These are phyloP conservation scores for Pseudanteris insignis DNA, from an alignment of 2,888 invertebrate species.

Conservation along the genomic window DNA sequence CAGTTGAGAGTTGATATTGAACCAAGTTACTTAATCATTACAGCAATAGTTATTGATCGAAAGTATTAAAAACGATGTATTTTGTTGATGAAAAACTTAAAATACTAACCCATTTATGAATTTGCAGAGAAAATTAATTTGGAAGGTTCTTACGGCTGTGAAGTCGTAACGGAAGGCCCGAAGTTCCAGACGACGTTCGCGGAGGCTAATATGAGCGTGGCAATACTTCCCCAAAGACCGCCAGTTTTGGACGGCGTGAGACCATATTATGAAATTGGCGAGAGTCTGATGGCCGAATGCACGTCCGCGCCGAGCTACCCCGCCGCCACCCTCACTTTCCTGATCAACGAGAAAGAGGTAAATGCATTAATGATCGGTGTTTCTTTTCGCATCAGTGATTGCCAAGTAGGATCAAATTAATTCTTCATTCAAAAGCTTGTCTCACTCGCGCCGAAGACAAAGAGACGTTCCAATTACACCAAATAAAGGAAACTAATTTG, in stretches of 20 bases:
- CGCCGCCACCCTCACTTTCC: slow-evolving; percentile 57
- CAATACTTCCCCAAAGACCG: slow-evolving; percentile 54
- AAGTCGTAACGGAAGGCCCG: slow-evolving; percentile 59
- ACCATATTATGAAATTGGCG: slow-evolving; percentile 59
- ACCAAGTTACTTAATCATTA: too few species aligned
- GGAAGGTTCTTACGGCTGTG: slow-evolving; percentile 59
- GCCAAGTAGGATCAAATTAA: slow-evolving; percentile 31
- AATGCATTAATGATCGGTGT: slow-evolving; percentile 41
- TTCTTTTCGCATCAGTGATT: slow-evolving; percentile 17
- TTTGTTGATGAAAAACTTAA: neutral
- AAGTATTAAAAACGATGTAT: too few species aligned
- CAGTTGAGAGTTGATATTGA: too few species aligned
- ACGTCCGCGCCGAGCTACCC: slow-evolving; percentile 62
- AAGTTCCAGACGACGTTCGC: slow-evolving; percentile 56
- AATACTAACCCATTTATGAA: too few species aligned
- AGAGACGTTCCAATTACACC: slow-evolving; percentile 26
- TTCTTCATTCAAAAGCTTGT: slow-evolving; percentile 26
- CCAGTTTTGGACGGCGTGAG: slow-evolving; percentile 58
- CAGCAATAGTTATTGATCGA: too few species aligned
- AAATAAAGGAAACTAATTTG: slow-evolving; percentile 31
- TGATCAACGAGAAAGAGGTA: slow-evolving; percentile 61
- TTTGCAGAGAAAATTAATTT: slow-evolving; percentile 51
- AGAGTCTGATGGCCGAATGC: slow-evolving; percentile 57
- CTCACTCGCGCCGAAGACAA: slow-evolving; percentile 21
- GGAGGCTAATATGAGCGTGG: slow-evolving; percentile 60